phyloP scores from a whole-genome alignment of 2,888 invertebrate genomes.

The Brachyptera risi region DNA sequence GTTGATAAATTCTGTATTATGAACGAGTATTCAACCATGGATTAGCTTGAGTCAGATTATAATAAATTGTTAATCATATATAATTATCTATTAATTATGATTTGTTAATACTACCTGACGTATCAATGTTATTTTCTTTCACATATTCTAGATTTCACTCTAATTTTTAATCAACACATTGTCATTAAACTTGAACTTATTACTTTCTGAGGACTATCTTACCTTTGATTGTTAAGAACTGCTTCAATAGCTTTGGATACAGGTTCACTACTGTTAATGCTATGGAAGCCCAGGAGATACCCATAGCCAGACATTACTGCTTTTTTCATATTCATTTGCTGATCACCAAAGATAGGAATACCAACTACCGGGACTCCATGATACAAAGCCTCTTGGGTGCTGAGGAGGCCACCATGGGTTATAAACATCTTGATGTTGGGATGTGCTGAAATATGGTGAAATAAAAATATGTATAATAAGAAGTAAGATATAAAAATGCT shows the following conservation, averaged over 20 bases:
- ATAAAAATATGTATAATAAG: too few relatives aligned
- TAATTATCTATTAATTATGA: background rate
- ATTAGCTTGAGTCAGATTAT: too few relatives aligned
- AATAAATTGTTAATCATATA: too few relatives aligned
- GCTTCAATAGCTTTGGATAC: constrained; percentile 41
- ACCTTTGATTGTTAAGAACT: constrained; percentile 44
- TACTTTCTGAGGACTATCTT: constrained; percentile 24
- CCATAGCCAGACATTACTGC: constrained; percentile 52
- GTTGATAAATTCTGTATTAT: too few relatives aligned
- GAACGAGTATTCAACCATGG: too few relatives aligned
- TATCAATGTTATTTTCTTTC: background rate
- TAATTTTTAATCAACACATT: background rate
- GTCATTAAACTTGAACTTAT: too few relatives aligned
- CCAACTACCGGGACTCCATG: constrained; percentile 49
- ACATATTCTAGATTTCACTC: background rate
- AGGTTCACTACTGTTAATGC: constrained; percentile 41
- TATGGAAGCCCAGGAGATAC: constrained; percentile 43
- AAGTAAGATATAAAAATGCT: too few relatives aligned
- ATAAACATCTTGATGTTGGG: constrained; percentile 53
- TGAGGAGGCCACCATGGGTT: constrained; percentile 56
- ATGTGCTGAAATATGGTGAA: constrained; percentile 45
- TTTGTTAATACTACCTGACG: background rate
- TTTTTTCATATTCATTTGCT: constrained; percentile 52
- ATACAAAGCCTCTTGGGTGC: constrained; percentile 52
- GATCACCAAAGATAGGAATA: constrained; percentile 51